Evolutionary conservation across 1,140 invertebrate genomes (phyloP), one percentile per base, ranked within the genome.

Genomic region (Penaeus indicus): DNA sequence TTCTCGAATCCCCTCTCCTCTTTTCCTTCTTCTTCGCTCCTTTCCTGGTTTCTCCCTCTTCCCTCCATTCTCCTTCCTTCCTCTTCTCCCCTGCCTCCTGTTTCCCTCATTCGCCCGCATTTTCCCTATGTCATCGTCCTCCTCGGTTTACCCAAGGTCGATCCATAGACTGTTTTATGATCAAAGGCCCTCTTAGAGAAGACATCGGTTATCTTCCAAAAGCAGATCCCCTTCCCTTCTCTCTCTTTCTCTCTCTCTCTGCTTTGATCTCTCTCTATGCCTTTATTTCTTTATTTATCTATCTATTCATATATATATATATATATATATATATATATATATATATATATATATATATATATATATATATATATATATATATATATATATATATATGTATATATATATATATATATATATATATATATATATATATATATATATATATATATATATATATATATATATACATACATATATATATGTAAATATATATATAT

Each of bases 331-430:
- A 69, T 69, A 7, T 7, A 69, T 69, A 69, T 69, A 69, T 7
- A 69, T 69, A 69, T 69, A 69, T 69, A 69, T 69, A 69, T 7
- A 69, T 69, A 3, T 69, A 7, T 69, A 69, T 69, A 69, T 69
- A 69, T 69, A 69, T 7, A 69, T 69, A 69, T 69, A 69, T 69
- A 69, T 69, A n/a, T 7, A 69, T 10, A 69, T 69, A 69, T 10
- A 69, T 69, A 69, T 69, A 69, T 69, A 69, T 69, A 69, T 69
- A 69, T 69, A 69, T 69, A 69, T 69, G 7, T 69, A 27, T 69
- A 27, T 69, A 27, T 69, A 27, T 69, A 18, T 19, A 69, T 69
- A 18, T 69, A 69, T 69, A 69, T 69, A 69, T 69, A 69, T 69
- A 69, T 69, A 69, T 69, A 69, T 69, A 69, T 69, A 69, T 69